Evolutionary conservation across 2,888 invertebrate genomes (phyloP).

Genomic region (Calameuta idolon): DNA sequence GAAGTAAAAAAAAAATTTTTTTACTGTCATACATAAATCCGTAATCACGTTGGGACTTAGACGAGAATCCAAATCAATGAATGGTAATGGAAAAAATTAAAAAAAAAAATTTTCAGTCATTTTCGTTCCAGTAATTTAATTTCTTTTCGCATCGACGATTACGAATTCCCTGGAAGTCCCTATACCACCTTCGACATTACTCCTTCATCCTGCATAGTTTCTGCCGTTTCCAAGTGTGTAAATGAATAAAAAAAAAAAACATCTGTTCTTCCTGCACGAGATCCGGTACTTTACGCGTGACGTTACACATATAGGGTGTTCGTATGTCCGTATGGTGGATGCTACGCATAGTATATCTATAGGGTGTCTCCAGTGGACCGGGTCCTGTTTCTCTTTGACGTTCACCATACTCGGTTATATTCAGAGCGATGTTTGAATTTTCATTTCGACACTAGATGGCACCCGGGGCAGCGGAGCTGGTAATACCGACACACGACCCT

Average conservation of each 20-base stretch:
- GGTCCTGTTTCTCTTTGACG: neutral
- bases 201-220: neutral
- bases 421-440: neutral
- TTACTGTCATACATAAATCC: no score
- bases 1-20: no score
- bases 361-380: neutral
- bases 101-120: neutral
- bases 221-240: neutral
- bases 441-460: neutral
- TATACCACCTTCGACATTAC: neutral
- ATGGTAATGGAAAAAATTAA: fast-evolving
- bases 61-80: neutral
- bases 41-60: neutral
- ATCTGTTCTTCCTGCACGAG: neutral
- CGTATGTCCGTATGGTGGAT: neutral
- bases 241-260: neutral
- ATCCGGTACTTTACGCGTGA: neutral
- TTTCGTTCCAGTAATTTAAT: neutral
- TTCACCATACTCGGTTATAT: neutral
- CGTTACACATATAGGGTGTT: neutral
- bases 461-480: neutral
- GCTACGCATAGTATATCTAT: neutral
- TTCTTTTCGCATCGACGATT: neutral
- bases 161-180: neutral
- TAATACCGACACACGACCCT: neutral